Evolutionary conservation across 2,113 vertebrate genomes (phyloP), one percentile per base, ranked within the genome.

Genomic region (Plestiodon gilberti): DNA sequence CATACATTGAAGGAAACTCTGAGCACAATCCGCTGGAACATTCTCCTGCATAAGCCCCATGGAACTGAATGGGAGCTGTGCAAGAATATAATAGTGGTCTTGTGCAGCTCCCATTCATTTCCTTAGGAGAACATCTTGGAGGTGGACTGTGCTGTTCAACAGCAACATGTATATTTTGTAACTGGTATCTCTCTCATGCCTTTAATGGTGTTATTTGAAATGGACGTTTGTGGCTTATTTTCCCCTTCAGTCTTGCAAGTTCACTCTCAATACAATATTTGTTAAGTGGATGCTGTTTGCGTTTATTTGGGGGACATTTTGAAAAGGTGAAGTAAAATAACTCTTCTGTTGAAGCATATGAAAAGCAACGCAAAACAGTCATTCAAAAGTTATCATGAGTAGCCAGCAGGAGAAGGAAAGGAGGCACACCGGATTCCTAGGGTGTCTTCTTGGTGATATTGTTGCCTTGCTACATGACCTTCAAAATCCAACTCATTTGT

Each of bases 1-100:
- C 94, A 91, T 90, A 88, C 90, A 93, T 94, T 94, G 94, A 90
- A 71, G 91, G 94, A 88, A 79, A 94, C 82, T 89, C 86, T 30
- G 59, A 59, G 25, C 33, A 61, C 11, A 17, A 61, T 71, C 38
- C 25, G 18, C 30, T 35, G 57, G 40, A 69, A 33, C 20, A 25
- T 10, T n/a, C 30, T 57, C 82, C 4, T 83, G 23, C 10, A 43
- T 15, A n/a, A 75, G 59, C 25, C 20, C 17, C 65, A 61, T 59
- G 28, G 25, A 78, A 71, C 43, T 43, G 20, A 78, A 57, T 57
- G 33, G 52, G 35, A 70, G 17, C 35, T 71, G 4, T 38, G n/a
- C 48, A 76, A 35, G 43, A 65, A 22, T 14, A 22, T 23, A 65
- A 5, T n/a, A 28, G 10, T 70, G 17, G 6, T 71, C 35, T 65